These are phyloP conservation scores for Amphiura filiformis DNA, from an alignment of 35 echinoderm and acorn worm genomes.

Conservation along the genomic window DNA sequence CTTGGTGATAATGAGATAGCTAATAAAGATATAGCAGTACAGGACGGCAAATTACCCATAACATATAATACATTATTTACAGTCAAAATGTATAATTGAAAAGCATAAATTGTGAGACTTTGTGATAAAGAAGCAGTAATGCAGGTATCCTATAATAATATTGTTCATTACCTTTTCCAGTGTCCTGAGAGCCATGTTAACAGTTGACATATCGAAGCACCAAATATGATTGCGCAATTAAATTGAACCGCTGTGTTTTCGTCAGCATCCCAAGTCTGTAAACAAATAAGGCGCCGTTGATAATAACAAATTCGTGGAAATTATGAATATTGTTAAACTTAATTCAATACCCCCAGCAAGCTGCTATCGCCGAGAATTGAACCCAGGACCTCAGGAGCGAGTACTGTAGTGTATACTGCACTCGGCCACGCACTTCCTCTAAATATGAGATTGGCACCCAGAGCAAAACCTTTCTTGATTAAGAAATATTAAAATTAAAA, in stretches of 20 bases:
- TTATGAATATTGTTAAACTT: neutral
- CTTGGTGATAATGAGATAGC: too few relatives aligned
- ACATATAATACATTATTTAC: too few relatives aligned
- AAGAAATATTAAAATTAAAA: neutral
- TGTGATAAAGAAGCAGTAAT: too few relatives aligned
- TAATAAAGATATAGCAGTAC: too few relatives aligned
- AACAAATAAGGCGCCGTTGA: neutral
- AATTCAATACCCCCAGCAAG: neutral
- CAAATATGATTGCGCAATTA: constrained; percentile 16
- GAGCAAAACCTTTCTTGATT: neutral
- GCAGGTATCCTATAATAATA: too few relatives aligned
- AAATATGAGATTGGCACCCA: neutral
- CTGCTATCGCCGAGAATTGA: too few relatives aligned
- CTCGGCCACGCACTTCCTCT: neutral
- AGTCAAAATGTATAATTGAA: too few relatives aligned
- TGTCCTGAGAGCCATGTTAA: constrained; percentile 16
- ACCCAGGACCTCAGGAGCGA: neutral
- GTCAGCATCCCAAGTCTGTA: neutral
- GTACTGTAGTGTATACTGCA: neutral
- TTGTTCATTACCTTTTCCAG: constrained; percentile 20
- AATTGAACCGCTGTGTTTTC: constrained; percentile 27
- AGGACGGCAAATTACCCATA: too few relatives aligned
- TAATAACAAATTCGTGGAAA: neutral
- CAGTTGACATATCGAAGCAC: constrained; percentile 6
- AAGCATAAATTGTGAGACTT: too few relatives aligned